phyloP scores from a whole-genome alignment of 2,888 invertebrate species.

The Eurois occulta region DNA sequence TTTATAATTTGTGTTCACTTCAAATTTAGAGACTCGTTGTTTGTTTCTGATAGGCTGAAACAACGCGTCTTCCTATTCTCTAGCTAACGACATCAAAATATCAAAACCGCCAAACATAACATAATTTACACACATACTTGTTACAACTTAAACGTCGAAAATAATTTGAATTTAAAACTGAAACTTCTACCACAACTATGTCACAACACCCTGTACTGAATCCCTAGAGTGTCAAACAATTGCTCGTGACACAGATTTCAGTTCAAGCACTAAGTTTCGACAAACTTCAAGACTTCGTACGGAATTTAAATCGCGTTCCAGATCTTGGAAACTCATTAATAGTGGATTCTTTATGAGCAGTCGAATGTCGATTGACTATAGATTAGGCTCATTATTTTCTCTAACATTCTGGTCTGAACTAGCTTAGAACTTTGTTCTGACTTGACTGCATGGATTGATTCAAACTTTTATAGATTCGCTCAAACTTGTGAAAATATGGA shows the following conservation, averaged over 20 bases:
- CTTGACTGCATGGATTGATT: neutral
- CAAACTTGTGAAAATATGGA: no score
- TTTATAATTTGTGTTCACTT: no score
- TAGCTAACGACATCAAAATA: no score
- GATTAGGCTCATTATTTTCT: constrained; percentile 21
- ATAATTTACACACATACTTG: no score
- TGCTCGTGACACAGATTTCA: constrained; percentile 4
- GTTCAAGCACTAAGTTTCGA: constrained; percentile 27
- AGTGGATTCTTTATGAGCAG: constrained; percentile 16
- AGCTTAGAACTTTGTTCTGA: neutral
- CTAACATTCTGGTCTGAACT: neutral
- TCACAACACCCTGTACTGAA: neutral
- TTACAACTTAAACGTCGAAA: no score
- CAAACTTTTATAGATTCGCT: neutral
- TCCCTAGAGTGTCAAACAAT: constrained; percentile 11
- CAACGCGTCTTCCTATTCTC: no score
- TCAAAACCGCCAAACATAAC: no score
- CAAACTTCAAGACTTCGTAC: constrained; percentile 9
- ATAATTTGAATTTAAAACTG: neutral
- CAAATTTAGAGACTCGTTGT: no score
- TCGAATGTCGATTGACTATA: constrained; percentile 28
- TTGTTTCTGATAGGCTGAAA: no score
- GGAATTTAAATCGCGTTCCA: constrained; percentile 46
- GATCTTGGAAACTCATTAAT: constrained; percentile 42
- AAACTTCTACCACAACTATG: neutral